These are phyloP conservation scores for Drosophila formosana DNA, from an alignment of 2,888 invertebrate species.

Conservation along the genomic window DNA sequence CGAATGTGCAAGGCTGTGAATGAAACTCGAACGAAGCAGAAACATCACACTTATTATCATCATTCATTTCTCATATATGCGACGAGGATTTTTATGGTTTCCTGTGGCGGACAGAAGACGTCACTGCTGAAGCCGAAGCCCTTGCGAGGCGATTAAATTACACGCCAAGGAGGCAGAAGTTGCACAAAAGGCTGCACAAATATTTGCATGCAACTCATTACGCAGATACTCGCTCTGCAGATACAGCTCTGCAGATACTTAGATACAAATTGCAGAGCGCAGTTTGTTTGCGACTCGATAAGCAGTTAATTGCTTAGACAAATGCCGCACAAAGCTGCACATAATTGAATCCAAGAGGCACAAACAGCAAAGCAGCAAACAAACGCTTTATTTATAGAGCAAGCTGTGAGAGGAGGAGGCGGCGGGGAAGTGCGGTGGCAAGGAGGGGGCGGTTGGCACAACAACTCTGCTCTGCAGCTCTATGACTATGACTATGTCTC, in stretches of 20 bases:
- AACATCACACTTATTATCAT: conserved; percentile 60
- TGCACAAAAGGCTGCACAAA: conserved; percentile 38
- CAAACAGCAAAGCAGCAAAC: conserved; percentile 9
- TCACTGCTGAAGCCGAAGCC: conserved; percentile 43
- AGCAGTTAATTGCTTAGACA: conserved; percentile 61
- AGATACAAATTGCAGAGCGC: conserved; percentile 28
- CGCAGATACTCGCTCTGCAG: conserved; percentile 6
- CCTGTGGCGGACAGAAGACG: conserved; percentile 72
- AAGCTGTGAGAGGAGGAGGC: not conserved
- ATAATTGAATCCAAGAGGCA: conserved; percentile 30
- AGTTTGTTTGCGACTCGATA: conserved; percentile 41
- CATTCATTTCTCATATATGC: conserved; percentile 75
- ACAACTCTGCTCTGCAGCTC: not conserved
- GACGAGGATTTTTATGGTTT: conserved; percentile 80
- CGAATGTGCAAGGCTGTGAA: conserved; percentile 68
- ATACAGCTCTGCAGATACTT: conserved; percentile 10
- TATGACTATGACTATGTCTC: conserved; percentile 39
- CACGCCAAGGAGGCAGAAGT: conserved; percentile 35
- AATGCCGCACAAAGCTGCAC: conserved; percentile 27
- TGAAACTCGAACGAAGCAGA: conserved; percentile 66
- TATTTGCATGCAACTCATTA: conserved; percentile 70
- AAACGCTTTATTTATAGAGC: conserved; percentile 19
- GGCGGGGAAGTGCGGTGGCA: too few relatives aligned
- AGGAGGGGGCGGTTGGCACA: not conserved
- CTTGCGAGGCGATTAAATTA: conserved; percentile 68